phyloP scores from a whole-genome alignment of 2,797 vertebrate genomes.

The Delichon dasypus region DNA sequence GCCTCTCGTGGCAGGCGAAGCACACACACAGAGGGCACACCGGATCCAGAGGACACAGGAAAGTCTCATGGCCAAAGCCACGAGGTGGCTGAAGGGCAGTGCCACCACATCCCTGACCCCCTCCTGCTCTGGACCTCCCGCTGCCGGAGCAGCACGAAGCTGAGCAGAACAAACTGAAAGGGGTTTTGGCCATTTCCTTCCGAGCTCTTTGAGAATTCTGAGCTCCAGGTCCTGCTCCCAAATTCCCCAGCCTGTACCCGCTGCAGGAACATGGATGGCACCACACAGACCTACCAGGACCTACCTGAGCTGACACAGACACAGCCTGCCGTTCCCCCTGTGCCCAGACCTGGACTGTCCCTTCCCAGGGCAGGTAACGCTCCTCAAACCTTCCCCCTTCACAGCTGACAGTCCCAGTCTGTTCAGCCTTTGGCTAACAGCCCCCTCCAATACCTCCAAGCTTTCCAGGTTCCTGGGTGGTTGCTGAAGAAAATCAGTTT shows the following conservation, averaged over 20 bases:
- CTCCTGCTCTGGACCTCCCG: fast-evolving
- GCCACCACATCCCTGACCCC: background rate
- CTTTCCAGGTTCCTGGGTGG: background rate
- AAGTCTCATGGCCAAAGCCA: background rate
- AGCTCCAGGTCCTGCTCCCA: background rate
- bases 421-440: background rate
- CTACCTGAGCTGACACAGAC: background rate
- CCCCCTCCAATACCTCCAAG: background rate
- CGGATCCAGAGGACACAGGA: background rate
- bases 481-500: background rate
- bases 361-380: background rate
- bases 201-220: background rate
- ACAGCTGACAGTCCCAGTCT: background rate
- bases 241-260: background rate
- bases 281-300: background rate
- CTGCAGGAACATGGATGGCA: background rate
- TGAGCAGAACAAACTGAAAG: background rate
- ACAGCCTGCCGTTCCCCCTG: background rate
- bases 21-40: background rate
- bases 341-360: background rate
- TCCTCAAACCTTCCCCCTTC: background rate
- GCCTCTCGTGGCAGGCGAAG: fast-evolving
- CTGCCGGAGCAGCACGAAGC: background rate
- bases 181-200: background rate
- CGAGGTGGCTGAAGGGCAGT: background rate